Evolutionary conservation across 2,113 vertebrate species (phyloP).

Genomic region (Bothrops jararaca): DNA sequence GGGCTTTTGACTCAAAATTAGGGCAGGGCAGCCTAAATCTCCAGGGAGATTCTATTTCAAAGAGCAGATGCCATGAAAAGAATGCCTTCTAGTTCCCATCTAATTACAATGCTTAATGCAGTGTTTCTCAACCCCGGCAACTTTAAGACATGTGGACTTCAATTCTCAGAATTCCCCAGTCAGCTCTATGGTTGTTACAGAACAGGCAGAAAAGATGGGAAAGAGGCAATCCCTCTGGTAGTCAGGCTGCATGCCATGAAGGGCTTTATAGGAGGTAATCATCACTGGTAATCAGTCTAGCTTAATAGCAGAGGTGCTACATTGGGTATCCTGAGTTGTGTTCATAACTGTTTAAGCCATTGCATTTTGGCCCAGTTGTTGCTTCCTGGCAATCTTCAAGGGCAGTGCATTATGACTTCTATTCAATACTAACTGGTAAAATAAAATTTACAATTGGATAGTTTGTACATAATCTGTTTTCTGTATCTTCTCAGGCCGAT

Average conservation of each 20-base stretch:
- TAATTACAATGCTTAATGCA: not conserved
- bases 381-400: not conserved
- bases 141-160: not conserved
- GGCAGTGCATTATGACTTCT: not conserved
- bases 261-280: not conserved
- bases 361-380: not conserved
- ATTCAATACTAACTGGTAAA: not conserved
- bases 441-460: not conserved
- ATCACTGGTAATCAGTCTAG: not conserved
- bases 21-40: not conserved
- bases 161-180: no score
- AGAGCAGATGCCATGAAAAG: not conserved
- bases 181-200: no score
- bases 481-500: conserved; percentile 73
- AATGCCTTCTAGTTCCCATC: not conserved
- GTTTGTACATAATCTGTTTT: not conserved
- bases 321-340: not conserved
- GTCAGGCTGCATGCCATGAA: not conserved
- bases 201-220: not conserved
- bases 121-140: not conserved
- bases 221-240: not conserved
- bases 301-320: not conserved
- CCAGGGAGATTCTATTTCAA: not conserved
- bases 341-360: not conserved
- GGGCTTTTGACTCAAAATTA: not conserved